Conservation (phyloP, 2,797 vertebrate genomes). For the Gymnodraco acuticeps region DNA sequence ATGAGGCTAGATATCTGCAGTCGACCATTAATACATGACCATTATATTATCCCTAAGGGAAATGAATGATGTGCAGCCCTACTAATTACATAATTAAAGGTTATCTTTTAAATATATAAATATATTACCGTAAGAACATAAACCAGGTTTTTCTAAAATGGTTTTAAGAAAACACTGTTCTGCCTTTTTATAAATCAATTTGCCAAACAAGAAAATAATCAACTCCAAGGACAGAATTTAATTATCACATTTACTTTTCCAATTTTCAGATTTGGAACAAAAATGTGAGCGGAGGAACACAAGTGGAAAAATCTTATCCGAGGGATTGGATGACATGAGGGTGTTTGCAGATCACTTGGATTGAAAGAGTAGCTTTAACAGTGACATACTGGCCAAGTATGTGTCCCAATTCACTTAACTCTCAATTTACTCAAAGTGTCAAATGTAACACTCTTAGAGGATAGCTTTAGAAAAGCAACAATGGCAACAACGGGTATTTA, state of each 20-base stretch:
- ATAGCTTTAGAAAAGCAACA: background rate
- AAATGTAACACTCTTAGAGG: background rate
- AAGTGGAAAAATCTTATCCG: background rate
- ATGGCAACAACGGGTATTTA: conserved; percentile 1
- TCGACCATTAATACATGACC: conserved; percentile 11
- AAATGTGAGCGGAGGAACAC: background rate
- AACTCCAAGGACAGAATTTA: background rate
- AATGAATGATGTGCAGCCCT: conserved; percentile 19
- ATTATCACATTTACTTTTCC: conserved; percentile 19
- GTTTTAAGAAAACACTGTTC: background rate
- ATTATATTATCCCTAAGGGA: conserved; percentile 16
- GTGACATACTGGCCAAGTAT: background rate
- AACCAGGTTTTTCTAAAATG: background rate
- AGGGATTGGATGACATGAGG: background rate
- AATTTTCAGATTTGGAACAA: conserved; percentile 18
- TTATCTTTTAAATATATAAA: background rate
- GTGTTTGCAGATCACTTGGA: conserved; percentile 19
- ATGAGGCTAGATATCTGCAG: conserved; percentile 25
- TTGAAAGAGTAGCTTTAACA: conserved; percentile 5
- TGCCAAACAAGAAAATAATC: conserved; percentile 2
- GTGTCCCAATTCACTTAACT: background rate
- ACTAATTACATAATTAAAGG: background rate
- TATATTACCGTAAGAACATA: background rate
- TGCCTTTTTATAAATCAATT: conserved; percentile 9
- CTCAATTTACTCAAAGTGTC: background rate